Base-by-base conservation (phyloP, 2,113 vertebrate genomes). In the Archilochus colubris region DNA sequence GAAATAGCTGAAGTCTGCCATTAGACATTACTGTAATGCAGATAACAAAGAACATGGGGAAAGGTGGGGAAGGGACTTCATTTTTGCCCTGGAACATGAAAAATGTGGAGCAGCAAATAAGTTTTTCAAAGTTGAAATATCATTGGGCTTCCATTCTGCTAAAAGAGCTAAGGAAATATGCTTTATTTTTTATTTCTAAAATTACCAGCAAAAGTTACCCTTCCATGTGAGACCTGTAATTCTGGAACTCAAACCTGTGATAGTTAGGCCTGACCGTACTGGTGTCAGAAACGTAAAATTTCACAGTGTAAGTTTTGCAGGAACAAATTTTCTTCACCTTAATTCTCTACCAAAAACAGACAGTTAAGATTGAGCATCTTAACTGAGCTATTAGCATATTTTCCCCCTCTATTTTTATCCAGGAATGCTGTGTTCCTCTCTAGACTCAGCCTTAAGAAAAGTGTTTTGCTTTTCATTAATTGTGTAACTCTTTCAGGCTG, bases 341-440 rank as follows among this genome's bases (percentile, higher is more conserved):
- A 83, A 69, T 73, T 84, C n/a, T 62, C 67, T 91, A 78, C 43
- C 27, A 64, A 74, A 97, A 69, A 2, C 70, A 59, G 70, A 40
- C 40, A 40, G 40, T 40, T 40, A 40, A 40, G 46, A 86, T 5
- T 30, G 77, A 91, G 50, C 50, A 70, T 88, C 44, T 82, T 72
- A 89, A 66, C 44, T 4, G 27, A 92, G 36, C 30, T 79, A 78
- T 79, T 90, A 83, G 43, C 57, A 68, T 84, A 81, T 87, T 92
- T 96, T 68, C 27, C 36, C 36, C 28, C 40, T 69, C 58, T 92
- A 24, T 91, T 88, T 96, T 94, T 91, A 81, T 84, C 36, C 55
- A 70, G 55, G 46, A 90, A 88, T 67, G 24, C 18, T 76, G 24
- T 72, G 12, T 89, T 89, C 57, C n/a, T 77, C 53, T 91, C 33